Percentiles rank a stretch among this genome's conserved stretches.
Conservation (phyloP, 2,888 invertebrate genomes). For the Halocaridina rubra region DNA sequence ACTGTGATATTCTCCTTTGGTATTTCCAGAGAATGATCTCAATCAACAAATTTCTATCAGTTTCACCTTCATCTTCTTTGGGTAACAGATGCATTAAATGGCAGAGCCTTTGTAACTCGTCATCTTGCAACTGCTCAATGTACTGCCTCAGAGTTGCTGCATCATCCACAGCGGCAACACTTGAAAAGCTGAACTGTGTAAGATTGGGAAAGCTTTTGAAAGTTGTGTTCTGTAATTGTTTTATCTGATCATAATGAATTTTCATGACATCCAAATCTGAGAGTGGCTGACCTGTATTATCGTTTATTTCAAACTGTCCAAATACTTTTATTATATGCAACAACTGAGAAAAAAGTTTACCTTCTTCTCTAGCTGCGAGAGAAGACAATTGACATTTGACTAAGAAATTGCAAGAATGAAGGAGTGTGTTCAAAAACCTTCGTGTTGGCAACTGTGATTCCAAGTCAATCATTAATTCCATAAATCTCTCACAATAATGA, state of each 20-base stretch:
- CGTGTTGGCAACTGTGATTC: constrained; percentile 95
- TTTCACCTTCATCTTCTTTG: constrained; percentile 45
- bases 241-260: constrained; percentile 91
- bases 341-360: constrained; percentile 76
- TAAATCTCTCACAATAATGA: constrained; percentile 91
- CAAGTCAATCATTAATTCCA: constrained; percentile 95
- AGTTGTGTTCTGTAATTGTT: constrained; percentile 89
- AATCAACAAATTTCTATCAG: constrained; percentile 53
- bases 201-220: constrained; percentile 92
- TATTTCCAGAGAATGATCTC: constrained; percentile 71
- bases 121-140: constrained; percentile 81
- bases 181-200: constrained; percentile 87
- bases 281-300: constrained; percentile 93
- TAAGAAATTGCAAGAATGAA: constrained; percentile 94
- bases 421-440: constrained; percentile 94
- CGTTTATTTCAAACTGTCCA: constrained; percentile 96
- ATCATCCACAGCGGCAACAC: constrained; percentile 95
- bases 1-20: constrained; percentile 88
- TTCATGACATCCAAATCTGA: constrained; percentile 94
- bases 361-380: constrained; percentile 81
- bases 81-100: constrained; percentile 90
- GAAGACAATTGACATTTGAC: constrained; percentile 87
- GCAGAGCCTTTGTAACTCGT: constrained; percentile 86
- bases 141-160: constrained; percentile 85
- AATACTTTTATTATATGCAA: constrained; percentile 90